Evolutionary conservation across 2,797 vertebrate genomes (phyloP), one percentile per base, ranked within the genome.

Genomic region (Sebastes steindachneri): DNA sequence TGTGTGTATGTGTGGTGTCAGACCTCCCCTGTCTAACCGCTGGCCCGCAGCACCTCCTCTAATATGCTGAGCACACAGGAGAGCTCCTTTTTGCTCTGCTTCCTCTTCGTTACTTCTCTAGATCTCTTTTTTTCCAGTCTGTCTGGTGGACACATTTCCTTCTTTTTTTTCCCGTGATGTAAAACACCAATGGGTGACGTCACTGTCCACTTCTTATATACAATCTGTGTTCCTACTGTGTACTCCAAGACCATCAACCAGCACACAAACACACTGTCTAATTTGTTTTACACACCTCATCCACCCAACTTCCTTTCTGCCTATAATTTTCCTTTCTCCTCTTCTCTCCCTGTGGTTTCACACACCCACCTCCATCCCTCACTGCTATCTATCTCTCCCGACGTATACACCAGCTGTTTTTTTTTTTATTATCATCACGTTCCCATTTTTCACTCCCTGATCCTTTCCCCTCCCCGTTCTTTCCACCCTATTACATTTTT

Each of bases 31-130:
- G 51, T 88, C 68, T 80, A 74, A 79, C 64, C 41, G 7, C 65
- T 72, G 64, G 66, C 83, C 65, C 19, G 58, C 73, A 89, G 85
- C 78, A 75, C 68, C 85, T 82, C 84, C 71, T 91, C 82, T 88
- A 72, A 89, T 87, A 86, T 85, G 79, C 90, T 75, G 81, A 90
- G 84, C 79, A 87, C 92, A 86, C 82, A 84, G 51, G 86, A 89
- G 85, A 87, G 66, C 41, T 81, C 75, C 68, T 62, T 53, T 75
- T 78, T 77, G 65, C 82, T 82, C 84, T 5, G 77, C 73, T 62
- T 81, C 67, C 70, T 74, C 55, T 65, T 77, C 17, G 9, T 77
- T 82, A 62, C 54, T 68, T 79, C 45, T 29, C 23, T 7, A 23
- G 29, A 48, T 55, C 8, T 68, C 2, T 21, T 53, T 63, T 66